Evolutionary conservation across 35 echinoderm and acorn worm species (phyloP).

Genomic region (Lytechinus pictus): DNA sequence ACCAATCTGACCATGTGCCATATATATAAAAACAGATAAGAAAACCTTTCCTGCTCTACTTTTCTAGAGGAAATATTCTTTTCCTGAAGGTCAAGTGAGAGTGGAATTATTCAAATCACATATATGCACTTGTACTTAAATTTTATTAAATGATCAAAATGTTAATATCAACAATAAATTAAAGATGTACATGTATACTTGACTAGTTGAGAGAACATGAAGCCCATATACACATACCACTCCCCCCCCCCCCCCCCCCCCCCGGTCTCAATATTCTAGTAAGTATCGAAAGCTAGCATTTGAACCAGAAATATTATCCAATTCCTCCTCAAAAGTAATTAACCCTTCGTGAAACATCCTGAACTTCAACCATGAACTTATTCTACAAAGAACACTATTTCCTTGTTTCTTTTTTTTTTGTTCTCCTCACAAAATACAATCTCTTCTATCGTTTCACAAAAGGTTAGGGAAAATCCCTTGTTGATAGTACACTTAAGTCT

Average conservation of each 20-base stretch:
- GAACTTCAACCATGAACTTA: background rate
- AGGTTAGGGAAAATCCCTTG: background rate
- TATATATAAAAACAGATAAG: background rate
- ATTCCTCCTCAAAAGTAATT: background rate
- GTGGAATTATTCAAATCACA: background rate
- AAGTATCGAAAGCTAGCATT: too few species aligned
- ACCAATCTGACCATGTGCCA: background rate
- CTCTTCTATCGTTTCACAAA: background rate
- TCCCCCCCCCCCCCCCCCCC: too few species aligned
- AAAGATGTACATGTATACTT: background rate
- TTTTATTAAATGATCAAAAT: too few species aligned
- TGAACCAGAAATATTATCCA: background rate
- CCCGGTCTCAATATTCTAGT: too few species aligned
- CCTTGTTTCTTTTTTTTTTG: background rate
- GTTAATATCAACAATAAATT: background rate
- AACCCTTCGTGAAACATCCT: background rate
- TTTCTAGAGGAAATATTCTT: background rate
- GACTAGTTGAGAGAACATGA: too few species aligned
- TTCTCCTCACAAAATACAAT: background rate
- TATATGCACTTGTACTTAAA: background rate
- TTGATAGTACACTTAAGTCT: background rate
- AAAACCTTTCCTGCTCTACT: background rate
- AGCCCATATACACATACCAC: too few species aligned
- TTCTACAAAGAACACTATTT: background rate
- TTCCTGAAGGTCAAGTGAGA: background rate